phyloP scores from a whole-genome alignment of 2,888 invertebrate genomes.

The Meta bourneti region DNA sequence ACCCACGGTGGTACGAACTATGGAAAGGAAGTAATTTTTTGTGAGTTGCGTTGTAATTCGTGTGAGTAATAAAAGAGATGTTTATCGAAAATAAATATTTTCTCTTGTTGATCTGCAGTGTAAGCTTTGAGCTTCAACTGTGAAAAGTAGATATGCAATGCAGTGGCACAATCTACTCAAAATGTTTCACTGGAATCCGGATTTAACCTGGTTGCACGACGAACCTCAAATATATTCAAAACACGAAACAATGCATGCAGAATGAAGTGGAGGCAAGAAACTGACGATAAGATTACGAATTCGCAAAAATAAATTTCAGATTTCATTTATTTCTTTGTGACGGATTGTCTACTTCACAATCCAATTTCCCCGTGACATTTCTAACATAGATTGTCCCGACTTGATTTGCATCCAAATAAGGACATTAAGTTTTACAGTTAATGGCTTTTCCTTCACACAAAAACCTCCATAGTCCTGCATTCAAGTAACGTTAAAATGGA shows the following conservation, averaged over 20 bases:
- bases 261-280: neutral
- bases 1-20: too few species aligned
- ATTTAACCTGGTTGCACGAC: neutral
- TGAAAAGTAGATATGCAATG: neutral
- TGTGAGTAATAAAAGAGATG: too few species aligned
- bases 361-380: neutral
- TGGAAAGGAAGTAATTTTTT: too few species aligned
- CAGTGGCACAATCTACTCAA: neutral
- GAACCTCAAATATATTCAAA: neutral
- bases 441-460: neutral
- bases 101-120: too few species aligned
- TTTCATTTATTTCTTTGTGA: neutral
- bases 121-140: too few species aligned
- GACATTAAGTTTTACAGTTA: too few species aligned
- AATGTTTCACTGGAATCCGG: neutral
- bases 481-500: neutral
- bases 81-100: too few species aligned
- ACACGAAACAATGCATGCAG: neutral
- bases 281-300: neutral
- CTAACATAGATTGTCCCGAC: neutral
- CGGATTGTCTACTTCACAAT: neutral
- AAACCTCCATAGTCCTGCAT: neutral
- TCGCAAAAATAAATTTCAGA: neutral
- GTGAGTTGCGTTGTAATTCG: too few species aligned
- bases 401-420: neutral